Conservation (phyloP, 2,888 invertebrate species). For the Molorchus minor region DNA sequence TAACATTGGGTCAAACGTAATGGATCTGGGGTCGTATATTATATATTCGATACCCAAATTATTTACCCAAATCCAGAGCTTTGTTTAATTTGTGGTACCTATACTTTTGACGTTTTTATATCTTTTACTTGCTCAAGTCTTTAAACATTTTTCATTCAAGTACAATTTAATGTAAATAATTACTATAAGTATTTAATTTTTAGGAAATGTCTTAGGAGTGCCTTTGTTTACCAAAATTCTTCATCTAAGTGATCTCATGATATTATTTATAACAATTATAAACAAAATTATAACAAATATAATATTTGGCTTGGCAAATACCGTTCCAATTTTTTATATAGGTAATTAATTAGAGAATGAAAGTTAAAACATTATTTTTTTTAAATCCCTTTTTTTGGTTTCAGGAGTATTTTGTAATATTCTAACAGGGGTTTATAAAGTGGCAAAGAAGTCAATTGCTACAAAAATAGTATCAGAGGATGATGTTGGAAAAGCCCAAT, state of each 20-base stretch:
- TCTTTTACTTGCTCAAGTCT: too few relatives aligned
- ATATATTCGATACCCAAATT: too few relatives aligned
- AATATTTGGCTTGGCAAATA: conserved; percentile 56
- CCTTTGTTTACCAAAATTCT: conserved; percentile 56
- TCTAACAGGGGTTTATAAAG: conserved; percentile 51
- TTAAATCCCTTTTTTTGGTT: conserved; percentile 8
- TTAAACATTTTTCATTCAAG: too few relatives aligned
- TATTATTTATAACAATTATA: conserved; percentile 58
- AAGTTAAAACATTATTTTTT: background rate
- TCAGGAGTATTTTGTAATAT: conserved; percentile 52
- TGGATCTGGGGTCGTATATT: too few relatives aligned
- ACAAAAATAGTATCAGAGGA: conserved; percentile 57
- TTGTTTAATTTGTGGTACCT: too few relatives aligned
- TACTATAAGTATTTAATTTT: too few relatives aligned
- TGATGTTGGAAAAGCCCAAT: conserved; percentile 60
- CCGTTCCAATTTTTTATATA: conserved; percentile 56
- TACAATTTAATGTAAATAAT: too few relatives aligned
- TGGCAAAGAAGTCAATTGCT: conserved; percentile 56
- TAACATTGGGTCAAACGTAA: too few relatives aligned
- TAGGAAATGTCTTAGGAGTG: conserved; percentile 52
- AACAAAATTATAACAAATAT: conserved; percentile 61
- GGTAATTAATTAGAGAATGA: conserved; percentile 48
- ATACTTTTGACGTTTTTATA: too few relatives aligned
- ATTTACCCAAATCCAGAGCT: too few relatives aligned
- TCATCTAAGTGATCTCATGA: conserved; percentile 57